Evolutionary conservation across 2,797 vertebrate species (phyloP).

Genomic region (Esox lucius): DNA sequence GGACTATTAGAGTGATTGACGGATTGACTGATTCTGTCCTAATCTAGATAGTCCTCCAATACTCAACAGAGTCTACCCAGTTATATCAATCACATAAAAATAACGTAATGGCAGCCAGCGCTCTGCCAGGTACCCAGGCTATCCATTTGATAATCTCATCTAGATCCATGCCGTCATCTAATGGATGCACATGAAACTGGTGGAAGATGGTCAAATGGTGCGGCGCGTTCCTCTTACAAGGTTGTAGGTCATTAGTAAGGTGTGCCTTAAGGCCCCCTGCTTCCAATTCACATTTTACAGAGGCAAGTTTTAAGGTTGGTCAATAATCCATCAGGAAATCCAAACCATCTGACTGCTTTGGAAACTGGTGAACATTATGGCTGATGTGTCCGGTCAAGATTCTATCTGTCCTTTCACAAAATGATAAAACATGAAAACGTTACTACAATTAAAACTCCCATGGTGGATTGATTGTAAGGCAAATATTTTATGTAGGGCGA

Average conservation of each 20-base stretch:
- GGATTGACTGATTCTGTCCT: background rate
- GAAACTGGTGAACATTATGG: background rate
- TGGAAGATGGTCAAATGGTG: background rate
- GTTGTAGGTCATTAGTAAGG: background rate
- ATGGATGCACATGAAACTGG: background rate
- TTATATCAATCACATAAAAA: background rate
- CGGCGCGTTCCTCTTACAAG: background rate
- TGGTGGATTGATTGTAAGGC: background rate
- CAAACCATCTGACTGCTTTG: background rate
- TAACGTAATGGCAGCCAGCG: background rate
- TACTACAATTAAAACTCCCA: background rate
- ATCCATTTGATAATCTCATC: background rate
- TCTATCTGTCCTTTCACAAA: background rate
- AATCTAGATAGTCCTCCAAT: background rate
- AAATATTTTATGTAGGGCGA: background rate
- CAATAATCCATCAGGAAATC: background rate
- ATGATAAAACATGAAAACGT: background rate
- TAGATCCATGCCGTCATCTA: background rate
- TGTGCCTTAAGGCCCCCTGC: background rate
- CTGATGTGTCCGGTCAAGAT: background rate
- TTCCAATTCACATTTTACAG: background rate
- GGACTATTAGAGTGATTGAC: background rate
- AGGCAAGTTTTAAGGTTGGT: background rate
- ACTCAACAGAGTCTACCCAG: too few relatives aligned
- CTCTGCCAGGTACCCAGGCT: too few relatives aligned